Base-by-base conservation (phyloP, 64 coral and sea anemone species). In the Actinia equina region DNA sequence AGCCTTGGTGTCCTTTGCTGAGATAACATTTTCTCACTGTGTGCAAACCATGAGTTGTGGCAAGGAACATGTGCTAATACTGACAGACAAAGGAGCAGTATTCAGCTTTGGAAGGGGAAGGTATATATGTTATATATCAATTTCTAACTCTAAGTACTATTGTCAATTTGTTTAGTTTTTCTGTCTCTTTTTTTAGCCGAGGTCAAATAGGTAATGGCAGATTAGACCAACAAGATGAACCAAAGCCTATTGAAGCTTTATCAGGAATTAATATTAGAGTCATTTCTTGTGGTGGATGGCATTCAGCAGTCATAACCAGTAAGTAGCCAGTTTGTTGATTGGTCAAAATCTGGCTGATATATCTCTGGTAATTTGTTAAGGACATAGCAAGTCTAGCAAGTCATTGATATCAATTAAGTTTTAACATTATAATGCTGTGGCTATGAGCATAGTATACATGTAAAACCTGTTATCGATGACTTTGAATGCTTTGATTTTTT, bases 301-400 rank as follows among this genome's bases (percentile, higher is more conserved):
- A 99, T 77, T 99, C 93, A 53, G 84, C 93, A 46, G 97, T 92
- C 44, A 93, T 95, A 59, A 99, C 93, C 88, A 90, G 94, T 93
- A 51, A 93, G 94, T 67, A 18, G 83, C 6, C 17, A 17, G 63
- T 17, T 22, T 89, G 37, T 18, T 23, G 65, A 80, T 43, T 59
- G 52, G 6, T 8, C 6, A 0, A 54, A 54, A 54, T 54, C 52
- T 54, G 30, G 30, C 30, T 57, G 55, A 14, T 57, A 57, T 57
- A 16, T 57, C 55, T 8, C 52, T 54, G 30, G 30, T 37, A 37
- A 37, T 37, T 37, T 37, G 30, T 37, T 37, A 37, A 37, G 46
- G 7, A 49, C 7, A 49, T 49, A 49, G 46, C 46, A 57, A 57
- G 55, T 57, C 55, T 0, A 57, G 11, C 6, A 54, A 54, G 52